Percentiles rank a stretch among this genome's conserved stretches.
phyloP scores from a whole-genome alignment of 1,140 invertebrate species.

The Calliopsis andreniformis region DNA sequence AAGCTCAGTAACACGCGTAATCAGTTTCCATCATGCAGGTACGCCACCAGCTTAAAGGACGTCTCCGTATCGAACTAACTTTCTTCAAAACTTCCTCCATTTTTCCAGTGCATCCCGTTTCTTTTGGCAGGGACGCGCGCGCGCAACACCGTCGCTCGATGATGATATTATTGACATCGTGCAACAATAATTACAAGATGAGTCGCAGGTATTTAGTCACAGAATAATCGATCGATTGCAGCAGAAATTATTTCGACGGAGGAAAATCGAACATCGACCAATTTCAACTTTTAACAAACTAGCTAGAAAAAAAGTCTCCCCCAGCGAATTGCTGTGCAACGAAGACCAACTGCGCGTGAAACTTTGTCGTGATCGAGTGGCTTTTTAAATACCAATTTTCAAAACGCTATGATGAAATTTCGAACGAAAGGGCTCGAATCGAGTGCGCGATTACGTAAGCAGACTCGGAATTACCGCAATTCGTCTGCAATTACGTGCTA shows the following conservation, averaged over 20 bases:
- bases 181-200: constrained; percentile 63
- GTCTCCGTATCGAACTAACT: constrained; percentile 30
- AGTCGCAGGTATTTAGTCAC: constrained; percentile 50
- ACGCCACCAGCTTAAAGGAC: constrained; percentile 23
- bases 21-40: constrained; percentile 44
- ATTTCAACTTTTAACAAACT: constrained; percentile 66
- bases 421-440: neutral
- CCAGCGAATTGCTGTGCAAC: neutral
- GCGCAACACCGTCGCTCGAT: neutral
- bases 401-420: neutral
- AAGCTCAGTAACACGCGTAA: constrained; percentile 51
- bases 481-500: neutral
- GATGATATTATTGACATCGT: constrained; percentile 57
- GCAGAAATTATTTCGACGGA: constrained; percentile 52
- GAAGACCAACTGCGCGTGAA: neutral
- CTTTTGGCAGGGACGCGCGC: neutral
- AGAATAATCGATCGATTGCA: constrained; percentile 55
- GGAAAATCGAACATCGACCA: constrained; percentile 50
- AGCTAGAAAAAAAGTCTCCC: constrained; percentile 21
- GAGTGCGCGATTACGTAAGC: neutral
- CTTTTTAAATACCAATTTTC: constrained; percentile 16
- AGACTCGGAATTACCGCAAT: neutral
- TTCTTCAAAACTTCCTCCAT: constrained; percentile 41
- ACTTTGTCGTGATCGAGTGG: constrained; percentile 7
- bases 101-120: constrained; percentile 6